phyloP scores from a whole-genome alignment of 2,888 invertebrate species.

The Dinocampus coccinellae region DNA sequence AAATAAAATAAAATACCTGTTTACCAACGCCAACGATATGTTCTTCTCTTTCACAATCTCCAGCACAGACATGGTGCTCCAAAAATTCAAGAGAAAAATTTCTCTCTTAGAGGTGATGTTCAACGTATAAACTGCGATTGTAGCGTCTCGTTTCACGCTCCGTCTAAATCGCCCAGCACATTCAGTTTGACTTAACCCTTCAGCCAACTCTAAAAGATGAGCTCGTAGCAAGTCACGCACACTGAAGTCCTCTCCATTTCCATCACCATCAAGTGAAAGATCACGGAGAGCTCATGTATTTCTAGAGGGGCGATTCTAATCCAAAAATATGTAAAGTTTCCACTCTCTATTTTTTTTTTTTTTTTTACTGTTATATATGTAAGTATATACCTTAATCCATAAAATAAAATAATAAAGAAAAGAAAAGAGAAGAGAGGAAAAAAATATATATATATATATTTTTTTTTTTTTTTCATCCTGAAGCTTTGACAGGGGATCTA shows the following conservation, averaged over 20 bases:
- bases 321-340: constrained; percentile 18
- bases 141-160: constrained; percentile 29
- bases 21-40: background rate
- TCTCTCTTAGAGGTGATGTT: constrained; percentile 5
- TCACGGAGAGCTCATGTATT: background rate
- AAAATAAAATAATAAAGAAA: constrained; percentile 15
- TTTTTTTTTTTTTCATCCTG: background rate
- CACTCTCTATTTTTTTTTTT: too few relatives aligned
- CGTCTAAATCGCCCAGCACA: constrained; percentile 12
- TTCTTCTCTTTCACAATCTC: background rate
- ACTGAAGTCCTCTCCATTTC: constrained; percentile 15
- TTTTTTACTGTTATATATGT: background rate
- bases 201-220: constrained; percentile 25
- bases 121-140: constrained; percentile 33
- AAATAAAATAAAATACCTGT: too few relatives aligned
- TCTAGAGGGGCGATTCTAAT: background rate
- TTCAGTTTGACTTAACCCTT: constrained; percentile 24
- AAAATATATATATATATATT: too few relatives aligned
- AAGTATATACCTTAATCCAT: constrained; percentile 9
- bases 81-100: background rate
- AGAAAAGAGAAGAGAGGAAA: background rate
- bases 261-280: constrained; percentile 27
- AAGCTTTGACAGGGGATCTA: background rate
- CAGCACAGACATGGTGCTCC: background rate
- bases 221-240: constrained; percentile 21